Evolutionary conservation across 2,113 vertebrate species (phyloP), one percentile per base, ranked within the genome.

Genomic region (Archilochus colubris): DNA sequence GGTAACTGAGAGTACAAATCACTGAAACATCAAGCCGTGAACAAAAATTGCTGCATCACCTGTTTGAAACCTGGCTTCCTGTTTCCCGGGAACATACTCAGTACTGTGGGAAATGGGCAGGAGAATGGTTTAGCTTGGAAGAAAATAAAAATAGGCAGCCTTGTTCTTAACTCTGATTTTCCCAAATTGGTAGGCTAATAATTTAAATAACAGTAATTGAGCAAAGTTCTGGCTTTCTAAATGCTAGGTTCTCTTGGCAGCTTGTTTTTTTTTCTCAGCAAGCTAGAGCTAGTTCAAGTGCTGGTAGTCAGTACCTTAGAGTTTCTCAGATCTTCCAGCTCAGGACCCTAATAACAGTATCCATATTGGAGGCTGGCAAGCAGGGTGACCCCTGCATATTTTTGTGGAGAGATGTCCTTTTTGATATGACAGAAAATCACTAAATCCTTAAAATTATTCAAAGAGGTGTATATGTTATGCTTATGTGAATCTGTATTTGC

Each of bases 181-280:
- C 69, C 73, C 63, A 83, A 89, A 96, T 72, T 91, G 67, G 57
- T 88, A 90, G 91, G 82, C 77, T 94, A 95, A 89, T 96, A 89
- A 94, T 89, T 95, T 95, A 92, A 96, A 95, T 91, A 91, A 96
- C 87, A 95, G 91, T 96, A 90, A 96, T 89, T 93, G 91, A 94
- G 69, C 76, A 68, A 90, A 91, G 76, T 83, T 95, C 93, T 95
- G 82, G 66, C 63, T 95, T 86, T 91, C 77, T 91, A 96, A 93
- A 88, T 94, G 67, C 75, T 90, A 70, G 82, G 85, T 96, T 97
- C 62, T 68, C 58, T 96, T 92, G 79, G 53, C 68, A 95, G 78
- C 67, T 89, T 84, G 1, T 0, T 73, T 74, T 85, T 94, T 95
- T 50, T 23, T 53, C 81, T 75, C 91, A 86, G 76, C 69, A 93